Evolutionary conservation across 1,140 invertebrate genomes (phyloP).

Genomic region (Mya arenaria): DNA sequence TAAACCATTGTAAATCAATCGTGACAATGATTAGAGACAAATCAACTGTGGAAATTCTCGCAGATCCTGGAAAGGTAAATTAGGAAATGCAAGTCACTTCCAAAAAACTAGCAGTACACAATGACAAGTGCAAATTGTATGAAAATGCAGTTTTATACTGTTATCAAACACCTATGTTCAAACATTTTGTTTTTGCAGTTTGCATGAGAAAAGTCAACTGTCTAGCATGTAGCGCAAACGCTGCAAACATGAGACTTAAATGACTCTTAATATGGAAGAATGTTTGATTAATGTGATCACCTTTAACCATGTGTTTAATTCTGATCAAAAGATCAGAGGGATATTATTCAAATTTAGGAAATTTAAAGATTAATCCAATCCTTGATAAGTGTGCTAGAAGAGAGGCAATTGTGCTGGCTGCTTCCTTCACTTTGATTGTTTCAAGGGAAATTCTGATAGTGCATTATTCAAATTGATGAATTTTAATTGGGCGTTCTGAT

Average conservation of each 20-base stretch:
- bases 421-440: slow-evolving; percentile 8
- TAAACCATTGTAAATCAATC: too few species aligned
- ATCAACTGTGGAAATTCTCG: too few species aligned
- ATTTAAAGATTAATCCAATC: neutral
- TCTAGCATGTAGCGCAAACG: slow-evolving; percentile 28
- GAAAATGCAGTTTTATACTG: too few species aligned
- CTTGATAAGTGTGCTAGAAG: slow-evolving; percentile 17
- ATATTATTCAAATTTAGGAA: slow-evolving; percentile 14
- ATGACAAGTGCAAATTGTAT: too few species aligned
- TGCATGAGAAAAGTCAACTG: neutral
- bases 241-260: slow-evolving; percentile 15
- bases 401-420: neutral
- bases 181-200: neutral
- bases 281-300: slow-evolving; percentile 18
- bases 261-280: neutral
- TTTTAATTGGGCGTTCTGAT: slow-evolving; percentile 51
- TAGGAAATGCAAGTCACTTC: too few species aligned
- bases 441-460: slow-evolving; percentile 22
- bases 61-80: too few species aligned
- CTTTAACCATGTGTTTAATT: neutral
- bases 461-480: slow-evolving; percentile 22
- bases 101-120: too few species aligned
- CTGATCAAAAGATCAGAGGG: slow-evolving; percentile 3
- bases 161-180: too few species aligned
- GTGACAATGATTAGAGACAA: too few species aligned